Evolutionary conservation across 2,113 vertebrate genomes (phyloP), one percentile per base, ranked within the genome.

Genomic region (rat (Rattus norvegicus)): DNA sequence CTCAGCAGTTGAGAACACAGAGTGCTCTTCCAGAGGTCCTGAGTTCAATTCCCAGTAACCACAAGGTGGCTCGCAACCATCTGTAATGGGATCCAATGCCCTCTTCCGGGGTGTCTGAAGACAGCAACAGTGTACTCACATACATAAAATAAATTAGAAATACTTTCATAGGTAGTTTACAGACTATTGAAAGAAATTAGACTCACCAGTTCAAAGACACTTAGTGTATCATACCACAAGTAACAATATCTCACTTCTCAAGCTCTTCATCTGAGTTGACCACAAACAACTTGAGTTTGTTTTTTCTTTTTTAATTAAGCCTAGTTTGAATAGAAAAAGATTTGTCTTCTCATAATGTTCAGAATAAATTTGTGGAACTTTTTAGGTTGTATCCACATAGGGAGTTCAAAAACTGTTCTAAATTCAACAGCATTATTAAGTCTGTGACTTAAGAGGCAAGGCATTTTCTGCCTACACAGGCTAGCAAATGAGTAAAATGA

Each of bases 361-460:
- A 81, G 36, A 93, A 90, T 36, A 96, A 90, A 95, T 56, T 95
- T 54, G 79, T 95, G 17, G 63, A 93, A 12, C 28, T 81, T 92
- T 77, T 73, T 77, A 77, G 22, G 49, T 81, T 81, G 28, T 88
- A 59, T 88, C 59, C 28, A 36, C 63, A 95, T 77, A 10, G 87
- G 11, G 49, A 85, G 26, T 93, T 95, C 16, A 28, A 76, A 92
- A 93, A 76, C 30, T 72, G 14, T 88, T 72, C 67, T 94, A 77
- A 96, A 39, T 2, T 33, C n/a, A 94, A 61, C 17, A 90, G n/a
- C 54, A 88, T 47, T 54, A 88, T 47, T 54, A 92, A 59, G 2
- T 39, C 8, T 92, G 54, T 70, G 69, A 85, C 36, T 96, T 88
- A 54, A 49, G 81, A 36, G 73, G 84, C 54, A 36, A 79, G 16